Conservation (phyloP, 2,888 invertebrate species). For the Trachelus iudaicus region DNA sequence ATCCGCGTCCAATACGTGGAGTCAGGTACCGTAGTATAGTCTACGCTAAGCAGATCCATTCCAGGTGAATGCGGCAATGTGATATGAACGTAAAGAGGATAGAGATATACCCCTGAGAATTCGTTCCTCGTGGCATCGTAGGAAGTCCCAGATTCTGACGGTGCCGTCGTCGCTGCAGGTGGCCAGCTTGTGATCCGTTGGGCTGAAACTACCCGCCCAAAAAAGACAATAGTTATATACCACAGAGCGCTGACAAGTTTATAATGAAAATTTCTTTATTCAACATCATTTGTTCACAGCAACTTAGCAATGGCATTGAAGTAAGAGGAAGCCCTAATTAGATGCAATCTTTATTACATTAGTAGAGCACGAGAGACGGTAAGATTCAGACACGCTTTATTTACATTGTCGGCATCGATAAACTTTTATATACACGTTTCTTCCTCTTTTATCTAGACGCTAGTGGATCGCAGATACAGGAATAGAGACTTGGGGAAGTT, state of each 20-base stretch:
- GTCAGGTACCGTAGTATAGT: not conserved
- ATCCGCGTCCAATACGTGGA: not conserved
- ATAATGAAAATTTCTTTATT: slow-evolving; percentile 61
- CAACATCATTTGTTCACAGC: slow-evolving; percentile 8
- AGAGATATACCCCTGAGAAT: slow-evolving; percentile 78
- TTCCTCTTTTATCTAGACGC: not conserved
- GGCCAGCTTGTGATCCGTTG: slow-evolving; percentile 97
- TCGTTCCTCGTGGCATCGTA: slow-evolving; percentile 95
- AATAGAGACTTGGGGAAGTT: slow-evolving; percentile 2
- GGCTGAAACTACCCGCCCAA: slow-evolving; percentile 88
- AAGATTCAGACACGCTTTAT: not conserved
- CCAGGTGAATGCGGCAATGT: not conserved
- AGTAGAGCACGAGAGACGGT: not conserved
- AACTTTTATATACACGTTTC: not conserved
- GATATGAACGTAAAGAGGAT: slow-evolving; percentile 1
- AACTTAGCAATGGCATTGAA: not conserved
- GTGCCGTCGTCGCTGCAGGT: slow-evolving; percentile 99
- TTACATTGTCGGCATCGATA: not conserved
- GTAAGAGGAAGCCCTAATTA: not conserved
- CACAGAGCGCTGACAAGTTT: slow-evolving; percentile 33
- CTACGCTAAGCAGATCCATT: not conserved
- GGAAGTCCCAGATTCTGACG: slow-evolving; percentile 98
- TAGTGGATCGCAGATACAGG: not conserved
- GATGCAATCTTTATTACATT: not conserved
- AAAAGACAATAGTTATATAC: slow-evolving; percentile 52